Evolutionary conservation across 2,888 invertebrate genomes (phyloP).

Genomic region (Drosophila quinaria): DNA sequence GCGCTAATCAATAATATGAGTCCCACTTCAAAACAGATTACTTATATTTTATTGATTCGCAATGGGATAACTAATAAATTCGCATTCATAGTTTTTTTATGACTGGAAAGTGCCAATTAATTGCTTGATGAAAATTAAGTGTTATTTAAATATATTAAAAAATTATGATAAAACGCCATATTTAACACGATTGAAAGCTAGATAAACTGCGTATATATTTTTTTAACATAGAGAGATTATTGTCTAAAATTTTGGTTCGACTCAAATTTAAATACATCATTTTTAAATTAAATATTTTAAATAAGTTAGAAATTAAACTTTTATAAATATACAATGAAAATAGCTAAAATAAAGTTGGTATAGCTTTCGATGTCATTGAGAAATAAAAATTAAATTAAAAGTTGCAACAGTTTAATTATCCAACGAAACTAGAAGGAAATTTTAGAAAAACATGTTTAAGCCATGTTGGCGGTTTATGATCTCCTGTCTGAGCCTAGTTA

Average conservation of each 20-base stretch:
- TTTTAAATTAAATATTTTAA: not conserved
- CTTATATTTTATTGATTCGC: constrained; percentile 49
- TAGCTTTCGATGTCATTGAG: not conserved
- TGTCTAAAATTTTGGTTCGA: not conserved
- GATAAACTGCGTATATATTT: not conserved
- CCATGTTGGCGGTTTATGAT: not conserved
- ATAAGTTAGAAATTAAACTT: too few species aligned
- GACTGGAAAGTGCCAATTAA: not conserved
- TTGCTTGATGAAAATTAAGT: not conserved
- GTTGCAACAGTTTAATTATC: not conserved
- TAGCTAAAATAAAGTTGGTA: not conserved
- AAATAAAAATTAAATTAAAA: not conserved
- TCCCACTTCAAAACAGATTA: constrained; percentile 54
- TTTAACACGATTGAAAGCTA: not conserved
- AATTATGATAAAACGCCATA: not conserved
- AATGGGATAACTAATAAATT: constrained; percentile 26
- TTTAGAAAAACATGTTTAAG: not conserved
- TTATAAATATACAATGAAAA: not conserved
- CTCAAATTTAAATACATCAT: too few species aligned
- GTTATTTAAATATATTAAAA: not conserved
- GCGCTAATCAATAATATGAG: constrained; percentile 87
- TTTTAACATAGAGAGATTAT: not conserved
- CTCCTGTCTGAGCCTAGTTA: not conserved
- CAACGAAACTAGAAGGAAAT: not conserved
- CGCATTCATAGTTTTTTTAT: constrained; percentile 6